Conservation (phyloP, 2,113 vertebrate genomes). For the Sterrhoptilus dennistouni region DNA sequence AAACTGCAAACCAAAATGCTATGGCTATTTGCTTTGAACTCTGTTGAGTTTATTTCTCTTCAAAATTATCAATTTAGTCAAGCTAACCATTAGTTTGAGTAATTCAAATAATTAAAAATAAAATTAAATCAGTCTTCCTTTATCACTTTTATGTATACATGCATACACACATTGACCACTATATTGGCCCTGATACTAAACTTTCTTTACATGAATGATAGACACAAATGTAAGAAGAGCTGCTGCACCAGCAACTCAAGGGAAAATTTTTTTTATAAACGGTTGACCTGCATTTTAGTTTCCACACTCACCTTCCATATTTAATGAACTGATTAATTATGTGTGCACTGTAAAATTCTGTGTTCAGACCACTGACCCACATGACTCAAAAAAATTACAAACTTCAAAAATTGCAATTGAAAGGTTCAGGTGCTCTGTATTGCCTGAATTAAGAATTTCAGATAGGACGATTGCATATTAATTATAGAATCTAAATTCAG, state of each 20-base stretch:
- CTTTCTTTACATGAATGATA: not conserved
- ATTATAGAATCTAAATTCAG: not conserved
- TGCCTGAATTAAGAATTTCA: conserved; percentile 1
- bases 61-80: not conserved
- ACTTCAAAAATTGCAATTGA: conserved; percentile 48
- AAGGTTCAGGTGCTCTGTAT: conserved; percentile 42
- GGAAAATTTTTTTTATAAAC: not conserved
- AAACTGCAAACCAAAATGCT: conserved; percentile 17
- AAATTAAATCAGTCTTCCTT: not conserved
- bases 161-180: not conserved
- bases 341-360: not conserved
- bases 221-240: not conserved
- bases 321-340: conserved; percentile 64
- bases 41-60: not conserved
- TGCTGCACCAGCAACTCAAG: not conserved
- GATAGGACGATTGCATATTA: conserved; percentile 9
- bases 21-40: not conserved
- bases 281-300: conserved; percentile 21
- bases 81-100: not conserved
- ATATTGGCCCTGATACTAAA: not conserved
- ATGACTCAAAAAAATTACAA: not conserved
- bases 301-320: conserved; percentile 32
- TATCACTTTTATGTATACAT: not conserved
- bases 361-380: conserved; percentile 24
- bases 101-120: not conserved